phyloP scores from a whole-genome alignment of 2,888 invertebrate species.

The Acronicta psi region DNA sequence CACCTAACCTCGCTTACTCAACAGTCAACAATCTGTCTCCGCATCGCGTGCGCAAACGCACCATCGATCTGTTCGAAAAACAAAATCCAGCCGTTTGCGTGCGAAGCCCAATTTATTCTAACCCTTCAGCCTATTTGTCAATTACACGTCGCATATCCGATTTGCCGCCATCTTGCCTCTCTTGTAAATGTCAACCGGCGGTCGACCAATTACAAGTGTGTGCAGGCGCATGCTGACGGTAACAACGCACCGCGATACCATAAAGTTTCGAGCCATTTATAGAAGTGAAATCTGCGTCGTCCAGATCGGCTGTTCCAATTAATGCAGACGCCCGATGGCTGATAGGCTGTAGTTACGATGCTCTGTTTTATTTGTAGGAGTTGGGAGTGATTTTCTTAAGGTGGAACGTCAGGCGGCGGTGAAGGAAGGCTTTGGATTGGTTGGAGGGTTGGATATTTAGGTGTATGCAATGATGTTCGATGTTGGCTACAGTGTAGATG shows the following conservation, averaged over 20 bases:
- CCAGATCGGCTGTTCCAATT: slow-evolving; percentile 84
- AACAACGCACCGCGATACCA: slow-evolving; percentile 85
- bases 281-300: slow-evolving; percentile 79
- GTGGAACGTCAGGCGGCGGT: slow-evolving; percentile 30
- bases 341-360: slow-evolving; percentile 65
- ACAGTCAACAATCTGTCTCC: slow-evolving; percentile 45
- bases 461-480: not conserved
- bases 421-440: not conserved
- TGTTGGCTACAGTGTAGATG: not conserved
- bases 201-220: slow-evolving; percentile 86
- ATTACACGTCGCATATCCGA: slow-evolving; percentile 75
- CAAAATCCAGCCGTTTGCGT: slow-evolving; percentile 54
- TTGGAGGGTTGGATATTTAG: not conserved
- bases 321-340: slow-evolving; percentile 75
- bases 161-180: slow-evolving; percentile 81
- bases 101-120: slow-evolving; percentile 68
- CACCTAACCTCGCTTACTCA: slow-evolving; percentile 23
- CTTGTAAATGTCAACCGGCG: slow-evolving; percentile 86
- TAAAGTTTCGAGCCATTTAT: slow-evolving; percentile 87
- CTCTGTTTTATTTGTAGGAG: slow-evolving; percentile 50
- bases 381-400: slow-evolving; percentile 34
- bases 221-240: slow-evolving; percentile 80
- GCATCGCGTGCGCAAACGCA: slow-evolving; percentile 53
- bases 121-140: slow-evolving; percentile 81
- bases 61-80: slow-evolving; percentile 47